Base-by-base conservation (phyloP, 2,113 vertebrate genomes). In the Trochalopteron elliotii region DNA sequence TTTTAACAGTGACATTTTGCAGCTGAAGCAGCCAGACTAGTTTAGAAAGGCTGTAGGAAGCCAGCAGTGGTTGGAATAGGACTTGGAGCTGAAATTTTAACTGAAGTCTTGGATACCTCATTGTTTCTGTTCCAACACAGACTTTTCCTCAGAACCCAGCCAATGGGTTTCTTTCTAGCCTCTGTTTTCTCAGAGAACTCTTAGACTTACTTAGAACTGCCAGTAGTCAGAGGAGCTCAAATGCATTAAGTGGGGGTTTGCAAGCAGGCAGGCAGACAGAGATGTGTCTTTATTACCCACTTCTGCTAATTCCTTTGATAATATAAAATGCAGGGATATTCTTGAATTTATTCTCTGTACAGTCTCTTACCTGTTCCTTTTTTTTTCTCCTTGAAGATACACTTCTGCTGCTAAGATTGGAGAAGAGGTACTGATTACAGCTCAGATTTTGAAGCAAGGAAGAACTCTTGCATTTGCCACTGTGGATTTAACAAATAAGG, bases 381-480 rank as follows among this genome's bases (percentile, higher is more conserved):
- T 95, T 95, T 42, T 92, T 42, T 92, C 85, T 83, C 50, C 87
- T 95, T 97, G 70, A 97, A 99, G 99, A 97, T 99, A 99, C 33
- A 98, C 99, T 98, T 99, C 98, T 77, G 98, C 99, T 87, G 99
- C 99, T 68, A 99, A 99, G 95, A 56, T 99, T 28, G 99, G 99
- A 92, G 99, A 99, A 77, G 99, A 99, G 2, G 53, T 99, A 45
- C 71, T 99, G 84, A 99, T 99, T 86, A 99, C 99, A 27, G 99
- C 99, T 45, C 98, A 99, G 52, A 91, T 99, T 93, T 95, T 99
- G 97, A 99, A 99, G 95, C 98, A 99, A 97, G 99, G 99, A 82
- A 97, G 90, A 95, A 98, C 88, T 22, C 61, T 99, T 65, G 99
- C 98, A 2, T 99, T 99, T 96, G 97, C 99, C 37, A 99, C 97